Conservation (phyloP, 53 echinoderm and acorn worm genomes). For the Crossaster papposus region DNA sequence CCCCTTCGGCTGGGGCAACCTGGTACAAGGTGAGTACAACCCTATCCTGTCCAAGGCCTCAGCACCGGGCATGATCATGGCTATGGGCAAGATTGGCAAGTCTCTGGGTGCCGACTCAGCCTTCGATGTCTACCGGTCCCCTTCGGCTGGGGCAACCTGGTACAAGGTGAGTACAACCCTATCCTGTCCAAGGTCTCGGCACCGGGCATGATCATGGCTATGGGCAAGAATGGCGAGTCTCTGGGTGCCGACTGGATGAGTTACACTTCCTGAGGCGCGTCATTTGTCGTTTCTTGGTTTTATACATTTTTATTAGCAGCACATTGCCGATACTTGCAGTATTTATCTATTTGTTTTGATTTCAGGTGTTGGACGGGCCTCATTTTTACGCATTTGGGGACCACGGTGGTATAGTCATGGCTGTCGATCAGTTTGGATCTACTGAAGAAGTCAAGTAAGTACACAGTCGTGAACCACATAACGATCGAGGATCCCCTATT, state of each 20-base stretch:
- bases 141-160: too few species aligned
- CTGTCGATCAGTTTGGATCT: slow-evolving; percentile 76
- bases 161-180: neutral
- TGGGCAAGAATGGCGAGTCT: slow-evolving; percentile 64
- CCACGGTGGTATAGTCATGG: slow-evolving; percentile 86
- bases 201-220: slow-evolving; percentile 88
- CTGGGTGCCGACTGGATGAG: slow-evolving; percentile 52
- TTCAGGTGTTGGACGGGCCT: slow-evolving; percentile 73
- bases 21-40: slow-evolving; percentile 76
- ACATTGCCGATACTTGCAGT: too few species aligned
- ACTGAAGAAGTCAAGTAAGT: slow-evolving; percentile 85
- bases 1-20: slow-evolving; percentile 76
- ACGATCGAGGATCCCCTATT: too few species aligned
- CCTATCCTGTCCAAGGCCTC: neutral
- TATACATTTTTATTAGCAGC: too few species aligned
- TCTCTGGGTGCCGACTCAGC: slow-evolving; percentile 37
- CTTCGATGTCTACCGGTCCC: slow-evolving; percentile 69
- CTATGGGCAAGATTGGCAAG: slow-evolving; percentile 70
- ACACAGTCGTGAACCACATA: too few species aligned
- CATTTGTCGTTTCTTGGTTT: too few species aligned
- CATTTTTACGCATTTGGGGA: slow-evolving; percentile 92
- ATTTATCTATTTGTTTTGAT: neutral
- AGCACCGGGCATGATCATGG: slow-evolving; percentile 87
- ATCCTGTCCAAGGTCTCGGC: neutral
- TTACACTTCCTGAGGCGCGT: too few species aligned